Evolutionary conservation across 92 coral and sea anemone genomes (phyloP).

Genomic region (Epizoanthus stellaris): DNA sequence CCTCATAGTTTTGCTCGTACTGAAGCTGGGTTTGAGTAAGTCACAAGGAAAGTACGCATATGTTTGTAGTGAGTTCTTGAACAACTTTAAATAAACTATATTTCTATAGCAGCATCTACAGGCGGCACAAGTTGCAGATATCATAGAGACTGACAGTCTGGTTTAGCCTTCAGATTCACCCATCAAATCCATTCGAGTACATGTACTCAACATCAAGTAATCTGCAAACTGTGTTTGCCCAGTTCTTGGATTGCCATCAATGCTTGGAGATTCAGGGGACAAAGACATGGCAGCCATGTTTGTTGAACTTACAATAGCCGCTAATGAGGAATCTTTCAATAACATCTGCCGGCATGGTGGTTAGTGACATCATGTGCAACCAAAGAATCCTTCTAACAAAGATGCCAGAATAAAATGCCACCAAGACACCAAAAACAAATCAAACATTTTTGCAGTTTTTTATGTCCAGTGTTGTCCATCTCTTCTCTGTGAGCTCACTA

Average conservation of each 20-base stretch:
- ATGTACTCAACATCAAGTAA: background rate
- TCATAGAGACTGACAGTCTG: no score
- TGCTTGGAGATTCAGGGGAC: background rate
- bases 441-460: background rate
- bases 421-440: background rate
- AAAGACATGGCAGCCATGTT: background rate
- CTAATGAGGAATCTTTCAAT: no score
- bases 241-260: no score
- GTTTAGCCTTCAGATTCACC: background rate
- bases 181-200: no score
- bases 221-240: background rate
- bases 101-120: background rate
- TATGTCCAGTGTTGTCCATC: background rate
- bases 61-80: background rate
- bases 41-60: background rate
- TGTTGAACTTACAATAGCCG: no score
- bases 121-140: background rate
- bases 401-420: no score
- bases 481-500: constrained; percentile 15
- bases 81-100: background rate
- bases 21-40: background rate
- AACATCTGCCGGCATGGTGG: no score
- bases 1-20: no score
- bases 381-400: no score
- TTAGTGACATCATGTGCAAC: no score